Conservation (phyloP, 1,140 invertebrate species). For the Bombus huntii region DNA sequence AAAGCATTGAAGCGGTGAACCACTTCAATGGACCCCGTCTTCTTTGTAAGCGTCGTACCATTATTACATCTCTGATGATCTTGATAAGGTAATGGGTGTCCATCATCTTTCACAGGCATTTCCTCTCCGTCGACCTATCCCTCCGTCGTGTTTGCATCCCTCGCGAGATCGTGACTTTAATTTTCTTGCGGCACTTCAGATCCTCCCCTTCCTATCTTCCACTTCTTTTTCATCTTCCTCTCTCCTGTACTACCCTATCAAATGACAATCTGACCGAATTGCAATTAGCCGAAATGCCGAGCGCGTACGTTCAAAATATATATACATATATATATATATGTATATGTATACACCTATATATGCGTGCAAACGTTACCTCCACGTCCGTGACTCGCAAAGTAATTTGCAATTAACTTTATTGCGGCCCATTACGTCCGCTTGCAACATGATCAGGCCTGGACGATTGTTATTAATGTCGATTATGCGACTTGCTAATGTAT, state of each 20-base stretch:
- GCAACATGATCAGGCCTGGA: constrained; percentile 32
- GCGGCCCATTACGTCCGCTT: constrained; percentile 53
- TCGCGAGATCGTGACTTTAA: constrained; percentile 29
- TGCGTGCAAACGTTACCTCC: background rate
- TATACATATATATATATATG: background rate
- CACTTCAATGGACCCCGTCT: constrained; percentile 49
- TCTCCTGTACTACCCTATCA: no score
- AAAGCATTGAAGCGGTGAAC: constrained; percentile 61
- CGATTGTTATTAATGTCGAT: constrained; percentile 43
- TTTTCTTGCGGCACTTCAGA: background rate
- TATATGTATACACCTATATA: background rate
- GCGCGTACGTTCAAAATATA: background rate
- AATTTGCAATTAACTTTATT: constrained; percentile 56
- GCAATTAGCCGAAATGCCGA: background rate
- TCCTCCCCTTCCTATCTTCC: background rate
- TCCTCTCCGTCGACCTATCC: constrained; percentile 65
- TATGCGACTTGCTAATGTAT: constrained; percentile 18
- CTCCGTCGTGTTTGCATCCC: constrained; percentile 14
- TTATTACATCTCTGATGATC: constrained; percentile 75
- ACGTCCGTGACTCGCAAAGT: constrained; percentile 33
- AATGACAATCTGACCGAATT: no score
- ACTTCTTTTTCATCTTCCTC: no score
- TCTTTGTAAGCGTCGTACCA: constrained; percentile 69
- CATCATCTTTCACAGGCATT: constrained; percentile 75
- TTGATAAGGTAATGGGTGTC: constrained; percentile 77